Percentiles rank a stretch among this genome's conserved stretches.
Evolutionary conservation across 1,140 invertebrate genomes (phyloP).

Genomic region (Drosophila trapezifrons): DNA sequence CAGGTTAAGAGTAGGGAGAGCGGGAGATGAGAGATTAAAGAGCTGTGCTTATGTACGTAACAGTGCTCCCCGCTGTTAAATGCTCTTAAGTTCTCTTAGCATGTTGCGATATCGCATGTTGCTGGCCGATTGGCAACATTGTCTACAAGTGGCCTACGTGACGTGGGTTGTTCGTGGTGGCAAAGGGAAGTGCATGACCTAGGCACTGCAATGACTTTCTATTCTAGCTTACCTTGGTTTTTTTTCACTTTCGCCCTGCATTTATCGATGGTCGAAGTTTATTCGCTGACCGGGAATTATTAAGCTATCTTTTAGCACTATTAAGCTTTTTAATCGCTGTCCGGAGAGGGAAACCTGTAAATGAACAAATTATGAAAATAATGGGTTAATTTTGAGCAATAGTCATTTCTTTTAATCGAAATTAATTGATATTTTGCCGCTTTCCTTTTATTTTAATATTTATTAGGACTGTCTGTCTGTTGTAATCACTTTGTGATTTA

Average conservation of each 20-base stretch:
- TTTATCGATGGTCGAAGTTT: slow-evolving; percentile 38
- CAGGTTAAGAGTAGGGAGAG: slow-evolving; percentile 45
- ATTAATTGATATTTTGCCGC: neutral
- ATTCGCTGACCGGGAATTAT: slow-evolving; percentile 1
- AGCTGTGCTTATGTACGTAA: neutral
- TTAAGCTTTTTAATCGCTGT: neutral
- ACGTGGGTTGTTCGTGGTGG: slow-evolving; percentile 15
- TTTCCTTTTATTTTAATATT: neutral
- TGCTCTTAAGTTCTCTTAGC: slow-evolving; percentile 3
- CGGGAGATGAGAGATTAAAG: neutral
- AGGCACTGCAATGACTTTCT: slow-evolving; percentile 47
- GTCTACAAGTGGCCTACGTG: slow-evolving; percentile 44
- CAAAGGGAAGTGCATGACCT: slow-evolving; percentile 38
- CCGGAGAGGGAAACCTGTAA: neutral
- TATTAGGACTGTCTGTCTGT: too few relatives aligned
- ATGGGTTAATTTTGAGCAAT: neutral
- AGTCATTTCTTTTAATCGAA: neutral
- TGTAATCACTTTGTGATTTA: neutral
- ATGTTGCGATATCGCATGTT: slow-evolving; percentile 26
- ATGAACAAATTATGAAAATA: neutral
- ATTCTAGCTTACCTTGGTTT: slow-evolving; percentile 35
- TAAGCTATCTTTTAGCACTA: neutral
- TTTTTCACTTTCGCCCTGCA: slow-evolving; percentile 31
- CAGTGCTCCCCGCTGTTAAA: slow-evolving; percentile 18
- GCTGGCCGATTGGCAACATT: slow-evolving; percentile 35